phyloP scores from a whole-genome alignment of 2,797 vertebrate genomes.

The Macropus fuliginosus region DNA sequence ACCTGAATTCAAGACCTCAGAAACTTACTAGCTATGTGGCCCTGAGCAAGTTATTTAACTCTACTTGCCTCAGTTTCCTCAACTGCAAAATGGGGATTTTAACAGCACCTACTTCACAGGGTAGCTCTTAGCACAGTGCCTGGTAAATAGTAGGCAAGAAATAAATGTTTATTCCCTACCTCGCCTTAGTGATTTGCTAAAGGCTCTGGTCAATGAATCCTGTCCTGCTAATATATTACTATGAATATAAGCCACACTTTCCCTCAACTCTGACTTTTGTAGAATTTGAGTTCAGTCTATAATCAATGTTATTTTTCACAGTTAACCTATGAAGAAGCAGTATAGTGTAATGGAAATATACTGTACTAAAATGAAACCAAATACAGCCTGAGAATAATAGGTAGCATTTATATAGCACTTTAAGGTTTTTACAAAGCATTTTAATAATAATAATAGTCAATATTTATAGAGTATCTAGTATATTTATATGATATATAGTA shows the following conservation, averaged over 20 bases:
- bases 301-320: not conserved
- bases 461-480: too few species aligned
- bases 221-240: not conserved
- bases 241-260: not conserved
- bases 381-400: not conserved
- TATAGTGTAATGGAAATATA: not conserved
- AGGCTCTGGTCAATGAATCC: not conserved
- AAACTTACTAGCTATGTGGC: not conserved
- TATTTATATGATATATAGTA: too few species aligned
- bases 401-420: not conserved
- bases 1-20: not conserved
- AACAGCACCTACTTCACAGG: not conserved
- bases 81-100: not conserved
- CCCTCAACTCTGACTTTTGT: not conserved
- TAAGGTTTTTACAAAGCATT: too few species aligned
- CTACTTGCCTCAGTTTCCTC: not conserved
- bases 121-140: not conserved
- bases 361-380: not conserved
- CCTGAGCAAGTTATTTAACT: not conserved
- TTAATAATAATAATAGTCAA: not conserved
- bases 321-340: not conserved
- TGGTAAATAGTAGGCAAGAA: not conserved
- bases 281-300: not conserved
- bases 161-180: not conserved
- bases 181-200: not conserved